phyloP scores from a whole-genome alignment of 2,888 invertebrate species.

The Keiferia lycopersicella region DNA sequence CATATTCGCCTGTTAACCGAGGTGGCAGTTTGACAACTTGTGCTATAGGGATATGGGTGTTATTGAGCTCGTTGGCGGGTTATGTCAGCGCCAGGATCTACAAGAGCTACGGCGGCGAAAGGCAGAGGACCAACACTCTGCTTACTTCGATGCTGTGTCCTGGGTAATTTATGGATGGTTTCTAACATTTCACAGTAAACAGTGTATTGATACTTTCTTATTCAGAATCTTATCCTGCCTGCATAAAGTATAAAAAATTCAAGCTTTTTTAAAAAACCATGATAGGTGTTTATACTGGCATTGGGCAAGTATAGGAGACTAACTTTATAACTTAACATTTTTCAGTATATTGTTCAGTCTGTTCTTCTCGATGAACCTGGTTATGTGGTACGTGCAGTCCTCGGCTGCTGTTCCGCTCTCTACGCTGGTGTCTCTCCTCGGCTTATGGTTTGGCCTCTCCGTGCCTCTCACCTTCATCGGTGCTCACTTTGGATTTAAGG shows the following conservation, averaged over 20 bases:
- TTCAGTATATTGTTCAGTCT: slow-evolving; percentile 97
- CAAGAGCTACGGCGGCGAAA: slow-evolving; percentile 98
- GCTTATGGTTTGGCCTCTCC: slow-evolving; percentile 99
- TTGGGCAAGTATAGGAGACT: no score
- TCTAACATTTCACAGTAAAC: slow-evolving; percentile 37
- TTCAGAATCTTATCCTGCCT: no score
- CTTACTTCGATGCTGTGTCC: slow-evolving; percentile 98
- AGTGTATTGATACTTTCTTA: no score
- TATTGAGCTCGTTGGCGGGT: slow-evolving; percentile 97
- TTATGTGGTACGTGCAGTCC: slow-evolving; percentile 97
- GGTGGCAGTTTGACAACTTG: slow-evolving; percentile 98
- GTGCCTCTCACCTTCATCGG: slow-evolving; percentile 99
- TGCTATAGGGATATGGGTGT: slow-evolving; percentile 96
- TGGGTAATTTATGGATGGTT: slow-evolving; percentile 83
- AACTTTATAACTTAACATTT: not conserved
- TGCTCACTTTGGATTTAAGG: slow-evolving; percentile 98
- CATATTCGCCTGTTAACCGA: slow-evolving; percentile 98
- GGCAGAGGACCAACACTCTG: slow-evolving; percentile 99
- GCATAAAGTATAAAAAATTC: no score
- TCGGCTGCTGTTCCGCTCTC: slow-evolving; percentile 99
- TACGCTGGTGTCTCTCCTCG: slow-evolving; percentile 95
- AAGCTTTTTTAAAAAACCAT: no score
- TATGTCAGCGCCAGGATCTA: slow-evolving; percentile 98
- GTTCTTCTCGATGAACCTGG: slow-evolving; percentile 98
- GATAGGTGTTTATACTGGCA: no score